Evolutionary conservation across 1,140 invertebrate species (phyloP).

Genomic region (Meloidogyne chitwoodi): DNA sequence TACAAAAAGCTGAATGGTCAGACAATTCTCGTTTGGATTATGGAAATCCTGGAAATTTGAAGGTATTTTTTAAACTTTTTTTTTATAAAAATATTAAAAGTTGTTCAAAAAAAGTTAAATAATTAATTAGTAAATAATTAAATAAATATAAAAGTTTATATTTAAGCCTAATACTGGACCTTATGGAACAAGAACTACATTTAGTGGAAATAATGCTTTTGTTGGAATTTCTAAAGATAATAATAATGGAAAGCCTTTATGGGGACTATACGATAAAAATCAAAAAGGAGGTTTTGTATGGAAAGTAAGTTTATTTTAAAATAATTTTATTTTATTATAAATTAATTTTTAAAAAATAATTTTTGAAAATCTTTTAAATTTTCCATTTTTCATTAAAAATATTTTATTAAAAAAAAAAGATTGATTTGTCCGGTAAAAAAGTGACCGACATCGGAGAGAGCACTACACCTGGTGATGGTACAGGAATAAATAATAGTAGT

Average conservation of each 20-base stretch:
- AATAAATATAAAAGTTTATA: no score
- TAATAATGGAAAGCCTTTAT: background rate
- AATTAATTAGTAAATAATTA: no score
- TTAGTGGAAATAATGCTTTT: background rate
- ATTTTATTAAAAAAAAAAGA: background rate
- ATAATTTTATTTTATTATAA: no score
- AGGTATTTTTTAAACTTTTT: background rate
- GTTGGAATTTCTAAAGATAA: background rate
- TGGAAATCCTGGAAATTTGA: background rate
- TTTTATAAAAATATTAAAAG: no score
- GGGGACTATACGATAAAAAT: background rate
- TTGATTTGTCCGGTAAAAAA: background rate
- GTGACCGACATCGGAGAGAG: background rate
- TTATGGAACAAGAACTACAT: background rate
- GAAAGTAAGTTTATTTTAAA: background rate
- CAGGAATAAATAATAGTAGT: background rate
- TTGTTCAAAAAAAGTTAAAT: no score
- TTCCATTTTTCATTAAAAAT: no score
- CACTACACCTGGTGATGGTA: background rate
- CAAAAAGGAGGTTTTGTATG: background rate
- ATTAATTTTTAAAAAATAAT: no score
- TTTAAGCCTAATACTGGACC: background rate
- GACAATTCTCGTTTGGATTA: background rate
- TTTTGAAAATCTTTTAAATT: no score
- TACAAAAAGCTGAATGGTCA: background rate